A percentile compares a stretch with the other conserved stretches of the same genome.
Evolutionary conservation across 2,888 invertebrate species (phyloP).

Genomic region (Drosophila subquinaria): DNA sequence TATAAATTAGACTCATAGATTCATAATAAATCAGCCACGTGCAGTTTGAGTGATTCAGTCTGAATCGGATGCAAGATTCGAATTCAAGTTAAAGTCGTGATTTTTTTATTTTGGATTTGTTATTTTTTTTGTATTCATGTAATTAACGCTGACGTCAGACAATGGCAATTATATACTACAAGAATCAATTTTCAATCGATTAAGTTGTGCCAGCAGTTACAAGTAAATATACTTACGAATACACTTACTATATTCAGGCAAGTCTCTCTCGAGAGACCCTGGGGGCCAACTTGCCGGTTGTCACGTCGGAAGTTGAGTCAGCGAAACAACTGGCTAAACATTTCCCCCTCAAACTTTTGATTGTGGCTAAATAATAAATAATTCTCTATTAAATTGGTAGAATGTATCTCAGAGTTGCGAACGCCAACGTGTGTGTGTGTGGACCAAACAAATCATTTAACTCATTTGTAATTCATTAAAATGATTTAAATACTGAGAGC

Average conservation of each 20-base stretch:
- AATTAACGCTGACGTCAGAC: conserved; percentile 79
- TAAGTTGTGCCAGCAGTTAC: conserved; percentile 45
- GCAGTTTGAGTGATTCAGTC: conserved; percentile 71
- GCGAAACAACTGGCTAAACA: conserved; percentile 17
- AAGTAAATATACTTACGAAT: conserved; percentile 24
- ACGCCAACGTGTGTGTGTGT: background rate
- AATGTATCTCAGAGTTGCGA: conserved; percentile 22
- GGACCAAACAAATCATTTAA: conserved; percentile 62
- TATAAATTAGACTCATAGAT: conserved; percentile 21
- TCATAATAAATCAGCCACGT: conserved; percentile 76
- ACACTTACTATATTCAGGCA: conserved; percentile 17
- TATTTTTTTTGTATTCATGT: conserved; percentile 49
- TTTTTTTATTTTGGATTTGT: background rate
- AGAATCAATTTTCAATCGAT: conserved; percentile 81
- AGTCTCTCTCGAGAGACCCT: conserved; percentile 27
- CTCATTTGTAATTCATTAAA: conserved; percentile 78
- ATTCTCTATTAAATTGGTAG: conserved; percentile 8
- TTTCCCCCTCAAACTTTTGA: background rate
- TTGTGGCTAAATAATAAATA: conserved; percentile 19
- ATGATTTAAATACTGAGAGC: conserved; percentile 55
- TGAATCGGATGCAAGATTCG: conserved; percentile 26
- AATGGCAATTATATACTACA: conserved; percentile 67
- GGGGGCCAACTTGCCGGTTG: conserved; percentile 55
- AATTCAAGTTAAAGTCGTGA: conserved; percentile 60
- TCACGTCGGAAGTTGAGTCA: conserved; percentile 78